Conservation (phyloP, 1,140 invertebrate species). For the Calycopis cecrops region DNA sequence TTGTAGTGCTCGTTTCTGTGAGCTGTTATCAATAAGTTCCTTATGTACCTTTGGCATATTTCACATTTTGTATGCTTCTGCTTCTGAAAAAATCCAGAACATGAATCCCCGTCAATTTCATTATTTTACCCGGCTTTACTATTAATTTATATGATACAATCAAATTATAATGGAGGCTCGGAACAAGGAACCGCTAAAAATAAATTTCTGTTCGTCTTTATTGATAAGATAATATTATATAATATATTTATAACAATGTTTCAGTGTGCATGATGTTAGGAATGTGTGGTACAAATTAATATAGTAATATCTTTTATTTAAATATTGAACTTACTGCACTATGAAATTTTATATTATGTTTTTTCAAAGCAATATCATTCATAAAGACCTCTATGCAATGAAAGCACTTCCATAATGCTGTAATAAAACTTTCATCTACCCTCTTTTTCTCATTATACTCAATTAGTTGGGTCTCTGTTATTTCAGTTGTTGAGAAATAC, state of each 20-base stretch:
- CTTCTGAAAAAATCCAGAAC: constrained; percentile 28
- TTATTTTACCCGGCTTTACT: no score
- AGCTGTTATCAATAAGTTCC: neutral
- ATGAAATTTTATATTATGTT: constrained; percentile 35
- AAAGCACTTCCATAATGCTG: constrained; percentile 38
- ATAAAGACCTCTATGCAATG: constrained; percentile 39
- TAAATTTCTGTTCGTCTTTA: no score
- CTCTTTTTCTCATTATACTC: constrained; percentile 25
- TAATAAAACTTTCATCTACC: constrained; percentile 17
- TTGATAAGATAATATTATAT: no score
- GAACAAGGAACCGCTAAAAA: no score
- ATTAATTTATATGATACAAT: no score
- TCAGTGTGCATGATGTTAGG: no score
- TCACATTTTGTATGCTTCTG: constrained; percentile 12
- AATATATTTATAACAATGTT: neutral
- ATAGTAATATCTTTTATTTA: no score
- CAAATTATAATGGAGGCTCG: no score
- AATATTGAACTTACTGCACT: constrained; percentile 28
- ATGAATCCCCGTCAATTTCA: no score
- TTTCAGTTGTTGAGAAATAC: constrained; percentile 26
- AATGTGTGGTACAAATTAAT: no score
- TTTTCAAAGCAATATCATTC: constrained; percentile 29
- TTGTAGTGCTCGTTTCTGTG: constrained; percentile 29
- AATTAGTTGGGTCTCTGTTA: constrained; percentile 29
- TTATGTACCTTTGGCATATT: constrained; percentile 22